Evolutionary conservation across 2,888 invertebrate genomes (phyloP), one percentile per base, ranked within the genome.

Genomic region (Thera britannica): DNA sequence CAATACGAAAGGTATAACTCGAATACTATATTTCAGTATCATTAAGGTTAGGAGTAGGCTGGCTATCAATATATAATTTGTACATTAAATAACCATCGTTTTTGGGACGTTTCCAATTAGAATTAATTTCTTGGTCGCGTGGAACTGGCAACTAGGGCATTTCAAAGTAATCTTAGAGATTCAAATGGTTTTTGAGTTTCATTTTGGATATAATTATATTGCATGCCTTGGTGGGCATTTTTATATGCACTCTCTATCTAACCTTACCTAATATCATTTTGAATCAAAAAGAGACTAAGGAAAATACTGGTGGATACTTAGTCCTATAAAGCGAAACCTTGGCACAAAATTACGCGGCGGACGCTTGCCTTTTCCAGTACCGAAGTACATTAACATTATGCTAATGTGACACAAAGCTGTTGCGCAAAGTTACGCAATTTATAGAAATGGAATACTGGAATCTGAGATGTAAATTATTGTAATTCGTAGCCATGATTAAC

Each of bases 361-460:
- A 56, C 49, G 51, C 57, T 62, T 57, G 56, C 9, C 46, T 56
- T 56, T 23, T 41, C 38, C 57, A 63, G 63, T 48, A 52, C n/a
- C n/a, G 56, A 49, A 56, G 57, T 62, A 63, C 63, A 63, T 63
- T 51, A 63, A 44, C 52, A 64, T 58, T 58, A 64, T 64, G 63
- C 57, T 58, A 64, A 64, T 63, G 51, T 58, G 63, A 58, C 63
- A 63, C 58, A 65, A 58, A 58, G 58, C 58, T 56, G 55, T 56
- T 60, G 48, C 49, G 58, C 65, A 34, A 65, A 58, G 51, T 58
- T 59, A 55, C 55, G 54, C 38, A 65, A 65, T 65, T 57, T 57
- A 63, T 57, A 63, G 57, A 57, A 63, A 63, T 57, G 23, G 48
- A 55, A 48, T 58, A 62, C 34, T 52, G 52, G 46, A 34, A 57